Evolutionary conservation across 2,113 vertebrate species (phyloP), one percentile per base, ranked within the genome.

Genomic region (Sander lucioperca): DNA sequence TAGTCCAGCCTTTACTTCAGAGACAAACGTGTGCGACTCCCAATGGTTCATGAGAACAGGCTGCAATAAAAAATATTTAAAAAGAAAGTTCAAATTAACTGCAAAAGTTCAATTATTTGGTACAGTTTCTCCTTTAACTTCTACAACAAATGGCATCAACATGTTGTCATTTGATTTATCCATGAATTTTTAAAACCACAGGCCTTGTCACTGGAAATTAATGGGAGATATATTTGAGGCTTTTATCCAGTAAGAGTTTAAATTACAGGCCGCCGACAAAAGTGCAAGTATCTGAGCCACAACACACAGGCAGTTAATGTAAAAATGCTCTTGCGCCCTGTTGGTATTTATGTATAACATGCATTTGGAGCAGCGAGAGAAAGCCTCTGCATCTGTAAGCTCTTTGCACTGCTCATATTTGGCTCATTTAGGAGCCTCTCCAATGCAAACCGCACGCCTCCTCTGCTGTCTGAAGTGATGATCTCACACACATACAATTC

Each of bases 311-410:
- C 12, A 13, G 27, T 82, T 15, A 30, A 48, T 63, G 64, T 33
- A 16, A 45, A 47, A 51, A n/a, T 8, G 11, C 36, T 82, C 19
- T 18, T 9, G 21, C 8, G 12, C 59, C 33, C 14, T 12, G 19
- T 7, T 33, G 15, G 27, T 80, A 73, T 80, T 57, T 83, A 45
- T 77, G 39, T 72, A 5, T 9, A 21, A 36, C 56, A 48, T 68
- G 72, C 8, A 68, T 53, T 23, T 39, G 65, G 21, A 66, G 58
- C 80, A 59, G 70, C 14, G 75, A 79, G 36, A 19, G 51, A 80
- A 23, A 73, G 63, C 19, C 25, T 74, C 57, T 74, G 68, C 77
- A 87, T 73, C 85, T 87, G 81, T 64, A 54, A 80, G 66, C 81
- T 80, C 66, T 83, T 80, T 73, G 72, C 54, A 45, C 36, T 19